phyloP scores from a whole-genome alignment of 2,888 invertebrate species.

The Trachelus iudaicus region DNA sequence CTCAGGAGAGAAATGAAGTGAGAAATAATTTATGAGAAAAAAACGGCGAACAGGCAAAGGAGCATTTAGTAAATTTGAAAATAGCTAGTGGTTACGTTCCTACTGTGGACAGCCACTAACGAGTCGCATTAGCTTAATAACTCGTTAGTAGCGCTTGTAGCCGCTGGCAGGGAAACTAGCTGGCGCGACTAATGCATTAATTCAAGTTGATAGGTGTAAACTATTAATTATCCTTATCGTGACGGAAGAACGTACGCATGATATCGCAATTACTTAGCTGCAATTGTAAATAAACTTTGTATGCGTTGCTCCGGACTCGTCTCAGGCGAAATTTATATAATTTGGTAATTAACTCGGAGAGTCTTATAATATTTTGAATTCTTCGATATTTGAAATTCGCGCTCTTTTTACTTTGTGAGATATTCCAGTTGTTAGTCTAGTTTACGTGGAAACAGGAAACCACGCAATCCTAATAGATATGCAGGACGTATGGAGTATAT shows the following conservation, averaged over 20 bases:
- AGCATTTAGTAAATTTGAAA: neutral
- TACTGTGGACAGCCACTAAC: conserved; percentile 21
- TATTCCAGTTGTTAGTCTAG: neutral
- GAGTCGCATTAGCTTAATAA: conserved; percentile 49
- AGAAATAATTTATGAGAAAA: too few species aligned
- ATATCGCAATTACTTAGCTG: neutral
- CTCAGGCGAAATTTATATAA: neutral
- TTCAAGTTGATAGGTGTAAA: neutral
- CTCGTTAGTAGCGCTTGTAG: conserved; percentile 26
- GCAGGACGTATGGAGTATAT: neutral
- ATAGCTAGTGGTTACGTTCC: neutral
- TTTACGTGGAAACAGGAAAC: neutral
- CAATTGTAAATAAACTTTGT: neutral
- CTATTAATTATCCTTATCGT: conserved; percentile 2
- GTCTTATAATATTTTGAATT: neutral
- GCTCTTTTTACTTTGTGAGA: neutral
- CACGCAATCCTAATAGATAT: neutral
- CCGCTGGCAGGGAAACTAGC: neutral
- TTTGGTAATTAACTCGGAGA: neutral
- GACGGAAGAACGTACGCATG: neutral
- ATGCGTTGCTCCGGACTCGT: too few species aligned
- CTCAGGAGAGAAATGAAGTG: neutral
- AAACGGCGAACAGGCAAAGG: too few species aligned
- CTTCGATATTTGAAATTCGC: neutral
- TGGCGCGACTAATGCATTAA: neutral